Base-by-base conservation (phyloP, 2,888 invertebrate genomes). In the Pediacus dermestoides region DNA sequence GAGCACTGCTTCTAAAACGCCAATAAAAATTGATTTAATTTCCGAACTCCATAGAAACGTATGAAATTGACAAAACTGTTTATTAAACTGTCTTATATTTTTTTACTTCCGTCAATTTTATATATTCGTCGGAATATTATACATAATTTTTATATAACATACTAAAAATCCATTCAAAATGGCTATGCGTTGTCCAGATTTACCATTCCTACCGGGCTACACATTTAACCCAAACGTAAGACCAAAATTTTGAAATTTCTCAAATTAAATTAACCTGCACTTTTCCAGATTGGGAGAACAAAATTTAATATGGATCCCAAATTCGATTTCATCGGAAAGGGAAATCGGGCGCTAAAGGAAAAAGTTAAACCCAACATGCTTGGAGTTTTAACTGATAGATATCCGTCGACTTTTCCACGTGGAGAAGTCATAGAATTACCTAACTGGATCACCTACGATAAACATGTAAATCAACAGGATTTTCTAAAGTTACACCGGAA, bases 391-490 rank as follows among this genome's bases (percentile, higher is more conserved):
- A 66, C 73, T 1, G 77, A 73, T 37, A 74, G 74, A 37, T 75
- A 76, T 54, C 85, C 86, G 1, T 85, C 86, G 0, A 63, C 85
- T 30, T 88, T 86, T 68, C 81, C 85, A 1, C 75, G 83, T 9
- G 86, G 85, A 49, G 82, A 84, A 61, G 82, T 81, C 0, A 77
- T 81, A 1, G 84, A 83, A 50, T 63, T 85, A 31, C 92, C 93
- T 0, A 72, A 87, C 0, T 94, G 92, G 92, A 74, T 93, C 35
- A 83, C 85, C 41, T 90, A 84, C 64, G 92, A 94, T 63, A 88
- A 89, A 69, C 82, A 92, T 71, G 88, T 88, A 64, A 56, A 47
- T 15, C 16, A 25, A 10, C 4, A n/a, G n/a, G n/a, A n/a, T n/a
- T 32, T 16, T 30, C 7, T 30, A 16, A 16, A 31, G 16, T 15